Evolutionary conservation across 2,797 vertebrate genomes (phyloP), one percentile per base, ranked within the genome.

Genomic region (Sebastes variabilis): DNA sequence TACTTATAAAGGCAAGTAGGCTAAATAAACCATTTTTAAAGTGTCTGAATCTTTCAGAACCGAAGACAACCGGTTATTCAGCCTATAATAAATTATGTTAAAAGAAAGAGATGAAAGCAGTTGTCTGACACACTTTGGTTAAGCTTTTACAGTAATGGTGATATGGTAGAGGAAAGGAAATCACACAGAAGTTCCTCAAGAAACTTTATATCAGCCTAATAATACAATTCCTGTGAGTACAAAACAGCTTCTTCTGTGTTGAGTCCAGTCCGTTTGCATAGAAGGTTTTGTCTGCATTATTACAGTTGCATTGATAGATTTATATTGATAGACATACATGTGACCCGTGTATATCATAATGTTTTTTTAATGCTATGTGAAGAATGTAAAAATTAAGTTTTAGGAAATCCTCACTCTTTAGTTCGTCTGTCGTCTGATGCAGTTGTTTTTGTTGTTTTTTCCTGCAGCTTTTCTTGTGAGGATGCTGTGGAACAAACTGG

Each of bases 401-500:
- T 18, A 2, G 9, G 27, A 36, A 46, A 18, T 25, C 36, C 11
- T 70, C 46, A 0, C 5, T 56, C 20, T 75, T 6, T 9, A 34
- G 27, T 24, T 8, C 0, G 0, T n/a, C 27, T 66, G n/a, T 22
- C 3, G 10, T 22, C 20, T 64, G 11, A 46, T 55, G 22, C 64
- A 46, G 14, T 46, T 46, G 38, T 42, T 42, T 46, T 46, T 46
- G 42, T 46, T 42, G 13, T 6, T 69, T 24, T 24, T 9, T 13
- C 14, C 22, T 69, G 61, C 58, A 66, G 55, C 65, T 73, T 72
- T 27, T 59, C 36, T 27, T 25, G 24, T 70, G 38, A 75, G 13
- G 66, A 83, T 58, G 60, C 68, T 66, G 16, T 60, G 55, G 29
- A 75, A 58, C n/a, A 72, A 60, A 52, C 8, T 16, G 38, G 49